Evolutionary conservation across 2,113 vertebrate genomes (phyloP).

Genomic region (Rattus norvegicus): DNA sequence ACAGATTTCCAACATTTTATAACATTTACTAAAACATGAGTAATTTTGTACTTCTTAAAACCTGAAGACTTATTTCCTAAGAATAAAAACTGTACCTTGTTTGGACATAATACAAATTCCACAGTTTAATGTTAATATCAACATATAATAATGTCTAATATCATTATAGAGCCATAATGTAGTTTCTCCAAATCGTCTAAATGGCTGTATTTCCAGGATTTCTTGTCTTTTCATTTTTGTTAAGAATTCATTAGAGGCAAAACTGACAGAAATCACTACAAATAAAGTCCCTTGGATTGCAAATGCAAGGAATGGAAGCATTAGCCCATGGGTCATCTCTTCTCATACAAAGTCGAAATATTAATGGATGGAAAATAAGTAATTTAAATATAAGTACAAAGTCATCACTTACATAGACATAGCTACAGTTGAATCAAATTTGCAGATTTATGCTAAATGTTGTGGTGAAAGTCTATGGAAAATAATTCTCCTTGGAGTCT

Average conservation of each 20-base stretch:
- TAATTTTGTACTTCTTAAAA: not conserved
- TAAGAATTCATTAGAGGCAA: not conserved
- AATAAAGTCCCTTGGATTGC: not conserved
- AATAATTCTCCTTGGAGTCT: not conserved
- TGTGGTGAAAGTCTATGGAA: not conserved
- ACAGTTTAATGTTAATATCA: not conserved
- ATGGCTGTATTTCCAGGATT: not conserved
- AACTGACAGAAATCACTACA: not conserved
- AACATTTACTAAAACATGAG: constrained; percentile 4
- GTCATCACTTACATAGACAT: not conserved
- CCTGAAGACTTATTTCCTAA: not conserved
- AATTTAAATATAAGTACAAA: not conserved
- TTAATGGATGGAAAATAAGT: not conserved
- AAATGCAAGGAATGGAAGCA: not conserved
- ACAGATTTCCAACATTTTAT: not conserved
- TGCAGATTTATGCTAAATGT: not conserved
- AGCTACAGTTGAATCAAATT: not conserved
- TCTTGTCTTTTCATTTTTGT: not conserved
- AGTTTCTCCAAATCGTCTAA: not conserved
- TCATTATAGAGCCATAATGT: not conserved
- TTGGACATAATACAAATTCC: not conserved
- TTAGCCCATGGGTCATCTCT: not conserved
- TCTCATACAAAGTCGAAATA: not conserved
- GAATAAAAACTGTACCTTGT: not conserved
- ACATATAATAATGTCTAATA: not conserved